These are phyloP conservation scores for Indicator maculatus DNA, from an alignment of 2,113 vertebrate genomes.

Conservation along the genomic window DNA sequence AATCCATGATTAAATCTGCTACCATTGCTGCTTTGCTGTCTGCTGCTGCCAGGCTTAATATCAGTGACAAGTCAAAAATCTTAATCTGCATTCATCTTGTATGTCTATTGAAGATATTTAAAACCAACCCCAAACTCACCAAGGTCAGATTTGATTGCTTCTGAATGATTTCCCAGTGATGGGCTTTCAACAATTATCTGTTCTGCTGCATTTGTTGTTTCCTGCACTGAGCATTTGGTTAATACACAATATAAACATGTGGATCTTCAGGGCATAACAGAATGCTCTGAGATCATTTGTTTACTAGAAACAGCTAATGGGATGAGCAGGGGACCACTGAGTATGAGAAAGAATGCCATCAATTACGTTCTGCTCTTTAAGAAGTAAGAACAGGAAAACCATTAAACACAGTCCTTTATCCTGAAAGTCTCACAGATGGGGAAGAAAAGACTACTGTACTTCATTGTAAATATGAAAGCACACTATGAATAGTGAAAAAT, in stretches of 20 bases:
- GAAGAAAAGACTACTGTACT: background rate
- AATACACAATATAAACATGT: background rate
- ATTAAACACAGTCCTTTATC: background rate
- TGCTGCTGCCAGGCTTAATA: background rate
- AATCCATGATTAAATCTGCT: conserved; percentile 4
- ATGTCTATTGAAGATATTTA: background rate
- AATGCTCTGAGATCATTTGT: conserved; percentile 17
- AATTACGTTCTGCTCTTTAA: background rate
- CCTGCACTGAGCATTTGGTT: background rate
- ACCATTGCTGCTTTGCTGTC: background rate
- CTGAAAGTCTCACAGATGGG: background rate
- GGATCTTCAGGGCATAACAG: conserved; percentile 18
- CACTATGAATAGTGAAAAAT: background rate
- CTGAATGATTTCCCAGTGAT: background rate
- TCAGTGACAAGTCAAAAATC: background rate
- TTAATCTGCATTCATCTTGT: background rate
- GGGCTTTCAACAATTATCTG: background rate
- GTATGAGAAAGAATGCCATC: background rate
- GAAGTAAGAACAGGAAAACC: background rate
- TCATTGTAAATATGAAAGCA: background rate
- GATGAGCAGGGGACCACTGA: background rate
- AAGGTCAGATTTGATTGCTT: background rate
- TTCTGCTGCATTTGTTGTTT: background rate
- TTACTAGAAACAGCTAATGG: conserved; percentile 11
- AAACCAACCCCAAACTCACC: background rate